phyloP scores from a whole-genome alignment of 2,888 invertebrate species.

The Drosophila sordidula region DNA sequence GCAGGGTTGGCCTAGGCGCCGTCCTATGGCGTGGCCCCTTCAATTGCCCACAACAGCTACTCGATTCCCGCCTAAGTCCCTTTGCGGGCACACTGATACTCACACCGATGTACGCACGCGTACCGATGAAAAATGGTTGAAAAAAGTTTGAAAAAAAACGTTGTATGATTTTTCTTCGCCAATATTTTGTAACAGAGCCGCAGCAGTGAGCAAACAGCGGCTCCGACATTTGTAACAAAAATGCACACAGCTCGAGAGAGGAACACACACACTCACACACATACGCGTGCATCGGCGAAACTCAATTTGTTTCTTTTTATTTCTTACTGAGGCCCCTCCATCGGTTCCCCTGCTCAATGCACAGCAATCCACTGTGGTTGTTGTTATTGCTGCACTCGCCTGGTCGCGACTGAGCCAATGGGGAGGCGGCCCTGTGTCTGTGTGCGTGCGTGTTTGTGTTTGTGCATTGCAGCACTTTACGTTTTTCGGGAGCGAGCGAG shows the following conservation, averaged over 20 bases:
- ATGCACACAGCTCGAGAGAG: conserved; percentile 56
- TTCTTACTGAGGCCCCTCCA: conserved; percentile 46
- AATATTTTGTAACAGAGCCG: conserved; percentile 85
- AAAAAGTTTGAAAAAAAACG: conserved; percentile 83
- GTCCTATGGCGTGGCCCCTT: not conserved
- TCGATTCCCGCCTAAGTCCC: not conserved
- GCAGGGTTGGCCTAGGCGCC: conserved; percentile 26
- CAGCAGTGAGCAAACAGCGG: conserved; percentile 72
- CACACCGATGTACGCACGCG: conserved; percentile 34
- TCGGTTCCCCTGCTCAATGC: conserved; percentile 46
- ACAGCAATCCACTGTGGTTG: conserved; percentile 32
- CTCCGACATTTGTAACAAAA: conserved; percentile 74
- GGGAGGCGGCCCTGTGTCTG: conserved; percentile 21
- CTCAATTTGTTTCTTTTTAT: conserved; percentile 61
- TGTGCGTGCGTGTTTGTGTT: conserved; percentile 19
- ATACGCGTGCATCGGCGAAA: conserved; percentile 29
- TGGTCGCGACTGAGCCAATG: conserved; percentile 14
- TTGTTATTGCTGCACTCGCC: conserved; percentile 38
- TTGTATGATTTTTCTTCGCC: conserved; percentile 85
- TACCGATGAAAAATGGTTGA: conserved; percentile 82
- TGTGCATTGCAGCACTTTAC: conserved; percentile 33
- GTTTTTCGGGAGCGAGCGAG: conserved; percentile 25
- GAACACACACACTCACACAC: conserved; percentile 1
- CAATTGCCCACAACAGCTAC: conserved; percentile 2
- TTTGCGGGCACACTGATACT: conserved; percentile 1